Base-by-base conservation (phyloP, 2,113 vertebrate species). In the Ascaphus truei region DNA sequence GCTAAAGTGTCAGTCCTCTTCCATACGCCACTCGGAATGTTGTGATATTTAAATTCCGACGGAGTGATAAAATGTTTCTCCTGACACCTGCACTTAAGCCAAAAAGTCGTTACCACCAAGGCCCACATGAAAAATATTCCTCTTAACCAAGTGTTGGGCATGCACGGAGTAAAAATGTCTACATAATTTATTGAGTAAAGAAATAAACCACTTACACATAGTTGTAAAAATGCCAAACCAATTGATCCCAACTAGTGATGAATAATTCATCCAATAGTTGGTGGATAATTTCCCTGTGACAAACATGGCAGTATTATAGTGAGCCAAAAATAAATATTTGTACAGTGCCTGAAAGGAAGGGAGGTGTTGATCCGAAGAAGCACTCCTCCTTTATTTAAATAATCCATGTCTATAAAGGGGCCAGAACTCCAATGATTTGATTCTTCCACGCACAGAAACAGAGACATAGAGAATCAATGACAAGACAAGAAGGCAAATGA, bases 191-290 rank as follows among this genome's bases (percentile, higher is more conserved):
- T 12, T 12, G 2, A 7, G 15, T 29, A 56, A 52, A 48, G 33
- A 20, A 39, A 55, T 65, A 69, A 60, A 69, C 23, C 26, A 41
- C 56, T 51, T 69, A 36, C 9, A 5, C 36, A n/a, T 8, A 52
- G 51, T 34, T 22, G 25, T 69, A 60, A 60, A 69, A 36, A 47
- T 60, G 66, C 45, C 55, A 60, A 5, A 31, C 23, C 53, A 27
- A 69, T 60, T 69, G 66, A 69, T 69, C 56, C 56, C 23, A 68
- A 58, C 29, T 43, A 51, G 16, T 34, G 20, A 69, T 69, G 33
- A 60, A 69, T 69, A 60, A 69, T 69, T 69, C 43, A 69, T 56
- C 30, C 30, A 59, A 51, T 60, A 51, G 56, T 45, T 18, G 25
- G 25, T 20, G 45, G 51, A 27, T 69, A 58, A 51, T 69, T 69